Percentiles rank a stretch among this genome's conserved stretches.
These are phyloP conservation scores for Drosophila athabasca DNA, from an alignment of 1,140 invertebrate genomes.

Conservation along the genomic window DNA sequence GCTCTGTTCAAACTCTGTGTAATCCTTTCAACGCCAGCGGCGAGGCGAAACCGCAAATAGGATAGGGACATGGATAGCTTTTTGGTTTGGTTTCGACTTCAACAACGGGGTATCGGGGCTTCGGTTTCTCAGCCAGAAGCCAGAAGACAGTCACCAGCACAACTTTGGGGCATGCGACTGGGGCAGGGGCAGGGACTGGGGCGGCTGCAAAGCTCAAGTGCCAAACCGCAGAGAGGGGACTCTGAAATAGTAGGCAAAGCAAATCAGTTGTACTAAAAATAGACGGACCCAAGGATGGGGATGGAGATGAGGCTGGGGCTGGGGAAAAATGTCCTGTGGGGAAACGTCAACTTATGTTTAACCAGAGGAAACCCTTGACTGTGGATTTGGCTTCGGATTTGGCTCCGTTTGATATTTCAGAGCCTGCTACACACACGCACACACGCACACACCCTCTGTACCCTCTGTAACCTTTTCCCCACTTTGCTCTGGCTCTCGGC, in stretches of 20 bases:
- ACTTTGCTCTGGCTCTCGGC: slow-evolving; percentile 20
- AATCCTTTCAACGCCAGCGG: slow-evolving; percentile 64
- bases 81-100: slow-evolving; percentile 1
- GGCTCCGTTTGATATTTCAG: slow-evolving; percentile 58
- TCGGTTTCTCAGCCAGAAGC: slow-evolving; percentile 39
- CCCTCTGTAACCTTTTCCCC: no score
- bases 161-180: slow-evolving; percentile 18
- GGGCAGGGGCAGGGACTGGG: background rate
- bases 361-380: slow-evolving; percentile 49
- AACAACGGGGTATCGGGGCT: slow-evolving; percentile 9
- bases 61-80: slow-evolving; percentile 10
- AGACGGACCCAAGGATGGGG: slow-evolving; percentile 28
- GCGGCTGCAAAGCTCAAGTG: no score
- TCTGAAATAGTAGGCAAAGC: slow-evolving; percentile 60
- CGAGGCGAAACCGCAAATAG: slow-evolving; percentile 48
- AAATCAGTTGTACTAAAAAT: slow-evolving; percentile 78
- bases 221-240: slow-evolving; percentile 25
- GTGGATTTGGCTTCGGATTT: slow-evolving; percentile 40
- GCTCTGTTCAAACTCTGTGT: slow-evolving; percentile 28
- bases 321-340: slow-evolving; percentile 13
- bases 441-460: background rate
- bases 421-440: slow-evolving; percentile 17
- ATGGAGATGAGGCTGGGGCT: no score
- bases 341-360: slow-evolving; percentile 29
- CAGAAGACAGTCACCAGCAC: slow-evolving; percentile 9